Conservation (phyloP, 2,113 vertebrate species). For the Prionailurus viverrinus region DNA sequence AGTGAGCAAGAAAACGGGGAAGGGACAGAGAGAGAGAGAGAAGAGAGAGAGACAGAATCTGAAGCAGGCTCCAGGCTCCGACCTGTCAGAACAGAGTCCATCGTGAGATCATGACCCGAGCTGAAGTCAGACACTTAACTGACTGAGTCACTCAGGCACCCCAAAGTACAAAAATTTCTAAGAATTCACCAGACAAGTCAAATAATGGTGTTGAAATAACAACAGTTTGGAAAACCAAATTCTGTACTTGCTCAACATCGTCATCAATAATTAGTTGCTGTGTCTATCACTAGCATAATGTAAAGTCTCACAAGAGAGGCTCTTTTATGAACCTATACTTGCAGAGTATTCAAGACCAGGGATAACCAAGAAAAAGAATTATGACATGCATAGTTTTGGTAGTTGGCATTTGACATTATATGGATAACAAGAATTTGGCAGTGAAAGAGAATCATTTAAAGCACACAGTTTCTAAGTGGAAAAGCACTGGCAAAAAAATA, state of each 20-base stretch:
- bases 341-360: background rate
- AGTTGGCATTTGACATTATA: background rate
- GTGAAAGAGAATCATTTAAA: background rate
- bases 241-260: background rate
- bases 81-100: no score
- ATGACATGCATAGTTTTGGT: background rate
- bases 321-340: background rate
- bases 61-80: no score
- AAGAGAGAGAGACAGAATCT: no score
- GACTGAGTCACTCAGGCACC: no score
- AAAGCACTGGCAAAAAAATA: background rate
- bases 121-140: no score
- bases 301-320: background rate
- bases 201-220: constrained; percentile 13
- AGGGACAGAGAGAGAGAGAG: no score
- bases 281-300: background rate
- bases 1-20: no score
- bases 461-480: background rate
- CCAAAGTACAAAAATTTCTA: background rate
- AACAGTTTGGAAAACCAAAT: background rate
- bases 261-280: background rate
- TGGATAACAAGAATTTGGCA: background rate
- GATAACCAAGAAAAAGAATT: background rate
- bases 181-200: constrained; percentile 1
- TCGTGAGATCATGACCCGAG: no score